These are phyloP conservation scores for Aethes cnicana DNA, from an alignment of 2,888 invertebrate species.

Conservation along the genomic window DNA sequence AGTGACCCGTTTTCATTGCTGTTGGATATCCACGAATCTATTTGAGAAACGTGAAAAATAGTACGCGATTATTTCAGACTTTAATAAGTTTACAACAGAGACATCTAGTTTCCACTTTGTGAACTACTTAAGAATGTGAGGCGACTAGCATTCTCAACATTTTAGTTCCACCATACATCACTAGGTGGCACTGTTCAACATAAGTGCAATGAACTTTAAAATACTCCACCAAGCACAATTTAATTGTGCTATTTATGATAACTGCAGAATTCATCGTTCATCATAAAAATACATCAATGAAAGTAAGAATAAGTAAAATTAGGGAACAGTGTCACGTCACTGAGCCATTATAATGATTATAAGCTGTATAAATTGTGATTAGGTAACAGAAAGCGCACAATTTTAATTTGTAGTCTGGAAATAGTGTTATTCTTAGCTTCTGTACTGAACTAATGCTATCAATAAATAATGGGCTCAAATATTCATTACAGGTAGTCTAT, in stretches of 20 bases:
- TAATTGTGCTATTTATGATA: no score
- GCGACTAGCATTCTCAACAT: background rate
- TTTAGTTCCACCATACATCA: background rate
- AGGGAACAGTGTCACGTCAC: no score
- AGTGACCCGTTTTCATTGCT: no score
- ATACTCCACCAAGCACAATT: background rate
- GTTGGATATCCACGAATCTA: no score
- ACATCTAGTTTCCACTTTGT: constrained; percentile 7
- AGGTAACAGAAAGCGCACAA: constrained; percentile 2
- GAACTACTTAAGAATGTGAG: background rate
- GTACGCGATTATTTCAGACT: no score
- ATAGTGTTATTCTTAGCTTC: no score
- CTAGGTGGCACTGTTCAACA: background rate
- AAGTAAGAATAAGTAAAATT: background rate
- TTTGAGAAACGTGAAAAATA: no score
- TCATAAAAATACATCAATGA: background rate
- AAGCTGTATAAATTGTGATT: constrained; percentile 1
- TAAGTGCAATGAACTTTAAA: constrained; percentile 10
- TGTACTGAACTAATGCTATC: constrained; percentile 3
- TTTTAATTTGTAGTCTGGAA: no score
- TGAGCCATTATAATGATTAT: no score
- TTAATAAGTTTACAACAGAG: no score
- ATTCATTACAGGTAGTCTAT: no score
- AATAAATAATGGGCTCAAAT: constrained; percentile 24
- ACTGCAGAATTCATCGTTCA: no score